Evolutionary conservation across 2,113 vertebrate species (phyloP).

Genomic region (Nothocercus julius): DNA sequence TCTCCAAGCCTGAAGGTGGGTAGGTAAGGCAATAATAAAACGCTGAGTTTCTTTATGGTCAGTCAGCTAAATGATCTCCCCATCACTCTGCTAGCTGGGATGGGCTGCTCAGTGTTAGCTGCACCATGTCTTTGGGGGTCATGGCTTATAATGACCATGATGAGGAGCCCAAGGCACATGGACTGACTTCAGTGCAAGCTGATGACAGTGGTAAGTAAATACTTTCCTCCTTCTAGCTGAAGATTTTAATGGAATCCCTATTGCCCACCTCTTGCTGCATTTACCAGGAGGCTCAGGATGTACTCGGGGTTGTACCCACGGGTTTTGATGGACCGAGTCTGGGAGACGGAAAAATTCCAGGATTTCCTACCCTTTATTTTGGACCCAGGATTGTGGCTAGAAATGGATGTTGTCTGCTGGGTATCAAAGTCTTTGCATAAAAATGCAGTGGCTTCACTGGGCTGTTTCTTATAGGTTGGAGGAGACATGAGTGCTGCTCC

Average conservation of each 20-base stretch:
- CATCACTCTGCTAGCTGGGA: accelerated
- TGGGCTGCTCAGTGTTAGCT: neutral
- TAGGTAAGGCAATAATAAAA: neutral
- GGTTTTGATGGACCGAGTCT: neutral
- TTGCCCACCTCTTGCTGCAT: accelerated
- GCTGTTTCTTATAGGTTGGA: constrained; percentile 37
- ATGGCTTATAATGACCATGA: neutral
- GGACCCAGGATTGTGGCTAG: neutral
- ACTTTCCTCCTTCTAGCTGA: neutral
- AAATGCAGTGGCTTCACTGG: constrained; percentile 1
- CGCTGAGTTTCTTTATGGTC: neutral
- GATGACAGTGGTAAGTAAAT: neutral
- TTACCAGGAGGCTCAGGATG: neutral
- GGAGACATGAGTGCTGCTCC: constrained; percentile 16
- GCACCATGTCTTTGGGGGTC: accelerated
- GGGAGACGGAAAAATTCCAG: neutral
- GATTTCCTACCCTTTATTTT: neutral
- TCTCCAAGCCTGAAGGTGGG: neutral
- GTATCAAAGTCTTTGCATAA: neutral
- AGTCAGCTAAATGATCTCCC: neutral
- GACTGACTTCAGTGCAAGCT: neutral
- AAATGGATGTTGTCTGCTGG: neutral
- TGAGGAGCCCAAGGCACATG: neutral
- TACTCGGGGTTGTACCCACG: neutral
- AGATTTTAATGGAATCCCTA: neutral